phyloP scores from a whole-genome alignment of 2,113 vertebrate species.

The Chiloscyllium plagiosum region DNA sequence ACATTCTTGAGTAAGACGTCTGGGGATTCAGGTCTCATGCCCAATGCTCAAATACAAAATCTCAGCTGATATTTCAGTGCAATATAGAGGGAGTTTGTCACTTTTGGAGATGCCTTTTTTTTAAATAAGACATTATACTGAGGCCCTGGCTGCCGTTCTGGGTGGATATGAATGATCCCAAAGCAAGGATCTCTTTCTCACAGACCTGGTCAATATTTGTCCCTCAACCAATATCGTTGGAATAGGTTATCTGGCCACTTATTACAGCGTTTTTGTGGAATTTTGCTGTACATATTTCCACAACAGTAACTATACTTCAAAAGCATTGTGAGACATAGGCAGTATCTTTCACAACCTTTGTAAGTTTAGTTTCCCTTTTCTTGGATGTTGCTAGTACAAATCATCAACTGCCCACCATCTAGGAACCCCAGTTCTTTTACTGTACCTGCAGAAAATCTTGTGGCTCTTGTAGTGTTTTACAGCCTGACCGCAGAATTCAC shows the following conservation, averaged over 20 bases:
- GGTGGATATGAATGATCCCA: neutral
- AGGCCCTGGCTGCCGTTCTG: neutral
- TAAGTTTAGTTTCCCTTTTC: neutral
- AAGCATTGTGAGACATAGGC: neutral
- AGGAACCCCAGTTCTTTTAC: neutral
- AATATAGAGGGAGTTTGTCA: neutral
- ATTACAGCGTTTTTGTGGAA: neutral
- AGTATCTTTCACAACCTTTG: too few species aligned
- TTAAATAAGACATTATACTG: neutral
- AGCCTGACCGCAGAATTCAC: slow-evolving; percentile 42
- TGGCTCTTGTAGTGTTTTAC: slow-evolving; percentile 43
- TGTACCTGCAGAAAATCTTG: slow-evolving; percentile 7
- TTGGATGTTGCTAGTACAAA: neutral
- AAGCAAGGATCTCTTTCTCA: too few species aligned
- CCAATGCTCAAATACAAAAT: neutral
- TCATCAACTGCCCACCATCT: neutral
- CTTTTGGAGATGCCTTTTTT: neutral
- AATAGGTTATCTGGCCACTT: neutral
- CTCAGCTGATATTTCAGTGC: neutral
- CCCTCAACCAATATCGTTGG: neutral
- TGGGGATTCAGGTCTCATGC: neutral
- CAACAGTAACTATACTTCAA: neutral
- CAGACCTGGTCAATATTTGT: neutral
- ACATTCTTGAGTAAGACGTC: too few species aligned
- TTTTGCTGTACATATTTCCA: neutral